These are phyloP conservation scores for Yoshiicerus persimilis DNA, from an alignment of 1,140 invertebrate genomes.

Conservation along the genomic window DNA sequence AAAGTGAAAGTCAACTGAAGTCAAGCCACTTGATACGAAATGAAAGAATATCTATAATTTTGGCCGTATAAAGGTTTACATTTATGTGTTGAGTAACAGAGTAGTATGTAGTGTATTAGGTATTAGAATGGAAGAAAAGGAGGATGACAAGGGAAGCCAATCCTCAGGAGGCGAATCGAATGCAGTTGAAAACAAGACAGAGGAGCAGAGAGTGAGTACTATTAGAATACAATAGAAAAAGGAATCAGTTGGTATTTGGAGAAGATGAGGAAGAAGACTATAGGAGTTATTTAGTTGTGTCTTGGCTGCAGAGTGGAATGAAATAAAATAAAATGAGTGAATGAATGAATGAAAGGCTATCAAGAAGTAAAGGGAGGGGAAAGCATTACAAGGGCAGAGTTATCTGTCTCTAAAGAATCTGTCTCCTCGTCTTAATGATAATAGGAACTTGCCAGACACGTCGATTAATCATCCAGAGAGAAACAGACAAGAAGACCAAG, in stretches of 20 bases:
- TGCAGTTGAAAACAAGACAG: not conserved
- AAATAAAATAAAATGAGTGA: conserved; percentile 9
- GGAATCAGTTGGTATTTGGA: not conserved
- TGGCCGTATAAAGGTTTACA: not conserved
- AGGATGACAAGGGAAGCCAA: not conserved
- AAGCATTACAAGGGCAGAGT: not conserved
- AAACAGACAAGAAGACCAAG: not conserved
- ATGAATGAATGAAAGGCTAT: conserved; percentile 9
- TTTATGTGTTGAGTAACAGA: not conserved
- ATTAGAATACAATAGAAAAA: not conserved
- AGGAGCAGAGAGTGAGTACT: not conserved
- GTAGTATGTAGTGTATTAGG: not conserved
- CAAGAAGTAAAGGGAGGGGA: not conserved
- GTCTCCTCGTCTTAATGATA: conserved; percentile 5
- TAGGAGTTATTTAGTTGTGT: not conserved
- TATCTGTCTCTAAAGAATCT: conserved; percentile 7
- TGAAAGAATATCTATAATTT: not conserved
- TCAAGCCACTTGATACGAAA: not conserved
- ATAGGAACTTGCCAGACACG: conserved; percentile 2
- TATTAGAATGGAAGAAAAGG: not conserved
- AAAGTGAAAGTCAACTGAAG: not conserved
- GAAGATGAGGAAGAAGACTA: not conserved
- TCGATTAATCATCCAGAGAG: not conserved
- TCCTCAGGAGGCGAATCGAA: not conserved
- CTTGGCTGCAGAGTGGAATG: not conserved